Conservation (phyloP, 2,113 vertebrate species). For the Pteropus alecto region DNA sequence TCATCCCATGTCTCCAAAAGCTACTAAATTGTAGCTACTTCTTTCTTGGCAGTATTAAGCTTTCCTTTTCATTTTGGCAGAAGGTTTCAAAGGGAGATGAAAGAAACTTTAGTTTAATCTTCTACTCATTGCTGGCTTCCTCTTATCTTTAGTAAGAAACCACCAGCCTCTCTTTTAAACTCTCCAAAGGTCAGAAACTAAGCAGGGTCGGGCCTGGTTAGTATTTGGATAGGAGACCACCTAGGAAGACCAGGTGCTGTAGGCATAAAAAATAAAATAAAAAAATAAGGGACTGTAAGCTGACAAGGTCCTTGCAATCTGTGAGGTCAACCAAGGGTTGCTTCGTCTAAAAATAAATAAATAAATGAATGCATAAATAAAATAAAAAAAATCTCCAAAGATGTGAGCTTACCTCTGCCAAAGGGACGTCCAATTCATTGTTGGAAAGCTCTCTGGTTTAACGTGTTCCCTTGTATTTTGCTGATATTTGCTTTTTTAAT, state of each 20-base stretch:
- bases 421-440: not conserved
- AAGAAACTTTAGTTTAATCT: not conserved
- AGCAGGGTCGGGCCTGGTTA: too few species aligned
- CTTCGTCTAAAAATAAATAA: too few species aligned
- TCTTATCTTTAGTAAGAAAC: not conserved
- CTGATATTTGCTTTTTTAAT: not conserved
- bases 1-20: not conserved
- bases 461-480: not conserved
- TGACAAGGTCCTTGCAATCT: too few species aligned
- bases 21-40: not conserved
- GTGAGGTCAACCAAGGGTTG: too few species aligned
- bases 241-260: too few species aligned
- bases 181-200: not conserved
- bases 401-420: not conserved
- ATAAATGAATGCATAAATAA: too few species aligned
- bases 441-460: not conserved
- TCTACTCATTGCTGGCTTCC: not conserved
- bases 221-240: too few species aligned
- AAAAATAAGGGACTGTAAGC: too few species aligned
- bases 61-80: not conserved
- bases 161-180: constrained; percentile 1
- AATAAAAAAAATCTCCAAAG: not conserved
- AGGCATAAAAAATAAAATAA: too few species aligned
- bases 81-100: not conserved
- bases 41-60: not conserved